phyloP scores from a whole-genome alignment of 53 echinoderm and acorn worm genomes.

The Actinopyga echinites region DNA sequence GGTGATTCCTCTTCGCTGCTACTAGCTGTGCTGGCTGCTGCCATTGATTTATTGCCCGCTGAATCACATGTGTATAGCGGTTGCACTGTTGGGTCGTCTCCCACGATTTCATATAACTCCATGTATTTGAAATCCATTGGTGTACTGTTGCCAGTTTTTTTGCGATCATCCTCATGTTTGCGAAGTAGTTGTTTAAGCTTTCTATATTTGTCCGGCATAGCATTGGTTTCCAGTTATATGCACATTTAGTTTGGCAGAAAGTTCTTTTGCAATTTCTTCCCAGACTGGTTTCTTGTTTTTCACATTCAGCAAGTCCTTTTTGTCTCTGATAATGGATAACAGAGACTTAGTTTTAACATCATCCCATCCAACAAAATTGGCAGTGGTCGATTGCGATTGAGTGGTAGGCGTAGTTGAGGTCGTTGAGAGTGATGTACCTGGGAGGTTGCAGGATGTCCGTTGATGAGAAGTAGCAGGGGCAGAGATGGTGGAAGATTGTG shows the following conservation, averaged over 20 bases:
- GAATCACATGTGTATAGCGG: background rate
- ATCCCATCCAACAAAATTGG: background rate
- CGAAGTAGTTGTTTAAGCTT: conserved; percentile 5
- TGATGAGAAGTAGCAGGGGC: too few species aligned
- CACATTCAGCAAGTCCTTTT: conserved; percentile 1
- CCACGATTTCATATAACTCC: background rate
- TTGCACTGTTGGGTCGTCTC: conserved; percentile 16
- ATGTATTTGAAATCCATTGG: conserved; percentile 7
- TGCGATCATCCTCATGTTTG: background rate
- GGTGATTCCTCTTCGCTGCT: background rate
- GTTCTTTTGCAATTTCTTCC: background rate
- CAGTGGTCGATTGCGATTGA: background rate
- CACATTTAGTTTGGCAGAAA: background rate
- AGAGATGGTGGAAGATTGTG: too few species aligned
- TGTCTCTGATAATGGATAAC: background rate
- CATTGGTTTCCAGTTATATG: background rate
- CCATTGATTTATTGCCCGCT: background rate
- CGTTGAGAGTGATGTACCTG: background rate
- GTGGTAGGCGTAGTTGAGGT: background rate
- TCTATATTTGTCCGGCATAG: conserved; percentile 21
- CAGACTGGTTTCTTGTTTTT: conserved; percentile 18
- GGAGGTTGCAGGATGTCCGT: background rate
- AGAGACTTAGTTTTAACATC: background rate
- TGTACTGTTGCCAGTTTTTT: conserved; percentile 1
- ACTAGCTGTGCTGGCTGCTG: background rate